phyloP scores from a whole-genome alignment of 2,113 vertebrate species.

The Neogobius melanostomus region DNA sequence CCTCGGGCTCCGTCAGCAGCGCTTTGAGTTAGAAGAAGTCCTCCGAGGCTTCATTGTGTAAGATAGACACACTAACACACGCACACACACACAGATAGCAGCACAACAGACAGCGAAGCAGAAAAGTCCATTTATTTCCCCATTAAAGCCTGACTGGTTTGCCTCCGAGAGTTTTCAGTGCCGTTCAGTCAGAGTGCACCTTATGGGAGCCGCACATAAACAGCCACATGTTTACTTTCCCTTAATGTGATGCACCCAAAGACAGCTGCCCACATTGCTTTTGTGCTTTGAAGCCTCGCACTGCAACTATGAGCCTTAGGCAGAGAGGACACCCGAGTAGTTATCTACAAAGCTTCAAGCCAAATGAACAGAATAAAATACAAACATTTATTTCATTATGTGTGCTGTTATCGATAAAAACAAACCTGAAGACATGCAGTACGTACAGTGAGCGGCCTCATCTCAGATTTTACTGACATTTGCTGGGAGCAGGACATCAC shows the following conservation, averaged over 20 bases:
- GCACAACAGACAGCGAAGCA: slow-evolving; percentile 38
- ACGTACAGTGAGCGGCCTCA: too few species aligned
- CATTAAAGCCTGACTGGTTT: slow-evolving; percentile 60
- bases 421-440: too few species aligned
- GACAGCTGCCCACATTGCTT: neutral
- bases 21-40: slow-evolving; percentile 62
- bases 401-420: too few species aligned
- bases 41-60: slow-evolving; percentile 50
- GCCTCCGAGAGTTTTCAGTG: slow-evolving; percentile 54
- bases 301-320: too few species aligned
- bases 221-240: slow-evolving; percentile 32
- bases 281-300: too few species aligned
- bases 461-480: too few species aligned
- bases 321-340: too few species aligned
- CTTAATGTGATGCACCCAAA: slow-evolving; percentile 10
- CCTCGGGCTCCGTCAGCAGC: slow-evolving; percentile 56
- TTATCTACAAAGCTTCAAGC: too few species aligned
- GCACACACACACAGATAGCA: slow-evolving; percentile 13
- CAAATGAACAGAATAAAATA: too few species aligned
- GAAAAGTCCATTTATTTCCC: slow-evolving; percentile 70
- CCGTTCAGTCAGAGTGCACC: slow-evolving; percentile 50
- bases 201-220: slow-evolving; percentile 16
- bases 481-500: too few species aligned
- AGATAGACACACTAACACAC: neutral
- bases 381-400: too few species aligned